Base-by-base conservation (phyloP, 2,113 vertebrate genomes). In the Aythya baeri region DNA sequence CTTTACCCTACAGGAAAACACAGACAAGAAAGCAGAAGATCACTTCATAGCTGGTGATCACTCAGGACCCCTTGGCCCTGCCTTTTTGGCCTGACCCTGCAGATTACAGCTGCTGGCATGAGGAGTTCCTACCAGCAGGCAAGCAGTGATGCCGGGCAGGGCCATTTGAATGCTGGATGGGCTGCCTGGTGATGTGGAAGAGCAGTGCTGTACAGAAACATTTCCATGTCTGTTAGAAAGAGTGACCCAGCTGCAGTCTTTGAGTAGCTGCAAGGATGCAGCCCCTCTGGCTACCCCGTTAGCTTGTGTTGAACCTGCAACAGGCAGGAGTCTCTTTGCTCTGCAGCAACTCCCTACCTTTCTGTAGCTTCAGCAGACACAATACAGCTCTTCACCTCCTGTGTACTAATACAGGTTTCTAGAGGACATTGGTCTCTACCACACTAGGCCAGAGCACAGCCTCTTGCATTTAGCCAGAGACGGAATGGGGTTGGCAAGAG, bases 81-180 rank as follows among this genome's bases (percentile, higher is more conserved):
- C 15, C 32, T 59, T 5, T 66, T 44, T 72, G 70, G 23, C 12
- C 16, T 31, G 58, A 62, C 4, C 13, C 21, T 44, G 22, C 17
- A 44, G 58, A 43, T 73, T 11, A 9, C 2, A 41, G 31, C 7
- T 26, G 17, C 17, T 0, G 0, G 1, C 17, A 4, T 31, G 13
- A 54, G 66, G 20, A 59, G 29, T 7, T 83, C 31, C 82, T 83
- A 38, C 32, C 13, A 16, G 41, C 23, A 70, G 38, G 54, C 36
- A 66, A 78, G 55, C 3, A 34, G 41, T n/a, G 38, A 0, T 18
- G n/a, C 38, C 21, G 5, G 43, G 17, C 87, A 87, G n/a, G 21
- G 18, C 26, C 36, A 9, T 29, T 68, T 57, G 29, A 68, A 52
- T 36, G 46, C 8, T 2, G 6, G 8, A 9, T 1, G 5, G 18